Conservation (phyloP, 2,888 invertebrate species). For the Megastigmus dorsalis region DNA sequence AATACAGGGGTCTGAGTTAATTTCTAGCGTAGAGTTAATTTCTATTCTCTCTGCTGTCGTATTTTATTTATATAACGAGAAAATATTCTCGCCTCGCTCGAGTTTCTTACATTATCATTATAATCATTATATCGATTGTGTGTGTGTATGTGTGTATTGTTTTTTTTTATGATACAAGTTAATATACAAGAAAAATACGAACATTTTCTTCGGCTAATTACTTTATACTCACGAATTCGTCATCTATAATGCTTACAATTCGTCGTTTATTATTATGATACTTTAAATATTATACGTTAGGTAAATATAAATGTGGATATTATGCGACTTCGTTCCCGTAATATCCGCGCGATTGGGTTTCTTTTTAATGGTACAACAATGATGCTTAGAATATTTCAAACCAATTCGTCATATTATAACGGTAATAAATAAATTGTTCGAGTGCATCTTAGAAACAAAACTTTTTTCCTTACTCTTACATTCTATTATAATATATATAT, state of each 20-base stretch:
- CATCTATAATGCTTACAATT: constrained; percentile 22
- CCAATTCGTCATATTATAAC: constrained; percentile 26
- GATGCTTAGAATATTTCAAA: constrained; percentile 32
- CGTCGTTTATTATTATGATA: constrained; percentile 35
- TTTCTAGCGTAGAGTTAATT: neutral
- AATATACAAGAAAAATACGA: constrained; percentile 48
- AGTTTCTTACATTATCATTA: constrained; percentile 5
- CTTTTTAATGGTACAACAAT: constrained; percentile 41
- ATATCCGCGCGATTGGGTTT: constrained; percentile 36
- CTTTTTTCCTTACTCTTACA: no score
- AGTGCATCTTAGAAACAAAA: constrained; percentile 16
- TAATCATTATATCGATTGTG: neutral
- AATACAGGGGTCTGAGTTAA: constrained; percentile 11
- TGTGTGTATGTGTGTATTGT: constrained; percentile 3
- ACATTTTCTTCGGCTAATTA: constrained; percentile 13
- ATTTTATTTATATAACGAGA: constrained; percentile 18
- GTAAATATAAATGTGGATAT: constrained; percentile 34
- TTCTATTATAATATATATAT: constrained; percentile 23
- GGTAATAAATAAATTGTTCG: constrained; percentile 6
- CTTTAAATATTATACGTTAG: constrained; percentile 24
- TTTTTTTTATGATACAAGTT: constrained; percentile 38
- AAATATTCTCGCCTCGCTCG: neutral
- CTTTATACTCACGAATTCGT: constrained; percentile 27
- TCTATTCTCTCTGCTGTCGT: neutral
- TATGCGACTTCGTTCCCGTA: constrained; percentile 21